These are phyloP conservation scores for Antechinus flavipes DNA, from an alignment of 2,113 vertebrate genomes.

Conservation along the genomic window DNA sequence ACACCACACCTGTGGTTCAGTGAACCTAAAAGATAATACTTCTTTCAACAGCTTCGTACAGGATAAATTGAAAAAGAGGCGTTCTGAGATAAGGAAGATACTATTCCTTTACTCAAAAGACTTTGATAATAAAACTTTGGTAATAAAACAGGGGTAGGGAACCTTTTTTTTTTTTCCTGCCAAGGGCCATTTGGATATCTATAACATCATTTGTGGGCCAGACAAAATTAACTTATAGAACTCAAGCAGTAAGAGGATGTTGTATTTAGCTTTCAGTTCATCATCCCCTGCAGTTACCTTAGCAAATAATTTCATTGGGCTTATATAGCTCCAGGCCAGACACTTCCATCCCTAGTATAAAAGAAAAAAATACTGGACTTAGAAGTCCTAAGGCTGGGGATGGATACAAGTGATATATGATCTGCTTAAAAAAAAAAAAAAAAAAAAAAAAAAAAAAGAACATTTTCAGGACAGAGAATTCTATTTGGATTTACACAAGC, in stretches of 20 bases:
- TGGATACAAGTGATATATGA: background rate
- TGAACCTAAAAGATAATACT: background rate
- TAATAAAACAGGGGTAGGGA: too few relatives aligned
- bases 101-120: background rate
- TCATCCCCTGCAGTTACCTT: too few relatives aligned
- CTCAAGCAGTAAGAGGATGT: too few relatives aligned
- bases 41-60: background rate
- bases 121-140: background rate
- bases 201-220: too few relatives aligned
- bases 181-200: too few relatives aligned
- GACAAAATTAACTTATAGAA: too few relatives aligned
- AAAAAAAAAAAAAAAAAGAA: background rate
- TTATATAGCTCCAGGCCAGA: too few relatives aligned
- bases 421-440: background rate
- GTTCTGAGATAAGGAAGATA: background rate
- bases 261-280: too few relatives aligned
- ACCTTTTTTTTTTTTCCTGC: too few relatives aligned
- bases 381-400: background rate
- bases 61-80: background rate
- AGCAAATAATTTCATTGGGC: too few relatives aligned
- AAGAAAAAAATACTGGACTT: background rate
- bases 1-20: background rate
- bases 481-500: background rate
- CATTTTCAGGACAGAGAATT: background rate
- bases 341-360: background rate